These are phyloP conservation scores for Pyrgus malvae DNA, from an alignment of 2,888 invertebrate species.

Conservation along the genomic window DNA sequence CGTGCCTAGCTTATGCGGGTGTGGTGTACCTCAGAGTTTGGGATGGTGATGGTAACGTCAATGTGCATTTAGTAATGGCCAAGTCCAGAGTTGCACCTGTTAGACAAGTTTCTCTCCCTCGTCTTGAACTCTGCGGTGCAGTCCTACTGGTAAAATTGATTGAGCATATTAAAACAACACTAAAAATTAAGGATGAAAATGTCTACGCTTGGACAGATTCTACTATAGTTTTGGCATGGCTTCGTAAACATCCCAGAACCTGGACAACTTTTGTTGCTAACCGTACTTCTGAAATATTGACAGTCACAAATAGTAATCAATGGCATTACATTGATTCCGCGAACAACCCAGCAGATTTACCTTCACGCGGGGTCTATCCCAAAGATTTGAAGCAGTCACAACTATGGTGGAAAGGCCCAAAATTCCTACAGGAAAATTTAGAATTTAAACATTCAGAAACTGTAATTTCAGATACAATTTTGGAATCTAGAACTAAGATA, in stretches of 20 bases:
- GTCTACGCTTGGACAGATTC: slow-evolving; percentile 32
- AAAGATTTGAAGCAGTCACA: slow-evolving; percentile 12
- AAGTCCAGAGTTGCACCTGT: slow-evolving; percentile 30
- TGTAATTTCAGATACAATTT: background rate
- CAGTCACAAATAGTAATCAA: slow-evolving; percentile 6
- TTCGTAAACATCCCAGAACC: slow-evolving; percentile 25
- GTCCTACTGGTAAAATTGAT: background rate
- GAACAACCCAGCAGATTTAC: slow-evolving; percentile 39
- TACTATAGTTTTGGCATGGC: slow-evolving; percentile 32
- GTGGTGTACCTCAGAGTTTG: slow-evolving; percentile 20
- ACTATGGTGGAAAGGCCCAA: slow-evolving; percentile 29
- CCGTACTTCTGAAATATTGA: slow-evolving; percentile 27
- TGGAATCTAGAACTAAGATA: background rate
- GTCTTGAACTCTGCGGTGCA: slow-evolving; percentile 28
- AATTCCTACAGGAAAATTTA: background rate
- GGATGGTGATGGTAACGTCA: background rate
- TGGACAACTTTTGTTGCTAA: slow-evolving; percentile 37
- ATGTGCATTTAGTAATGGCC: slow-evolving; percentile 13
- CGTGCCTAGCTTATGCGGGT: slow-evolving; percentile 18
- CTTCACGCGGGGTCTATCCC: slow-evolving; percentile 21
- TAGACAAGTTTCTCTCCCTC: slow-evolving; percentile 26
- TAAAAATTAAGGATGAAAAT: background rate
- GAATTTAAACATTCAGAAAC: background rate
- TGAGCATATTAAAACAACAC: background rate
- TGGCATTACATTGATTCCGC: slow-evolving; percentile 30